Evolutionary conservation across 2,797 vertebrate species (phyloP).

Genomic region (Xyrichtys novacula): DNA sequence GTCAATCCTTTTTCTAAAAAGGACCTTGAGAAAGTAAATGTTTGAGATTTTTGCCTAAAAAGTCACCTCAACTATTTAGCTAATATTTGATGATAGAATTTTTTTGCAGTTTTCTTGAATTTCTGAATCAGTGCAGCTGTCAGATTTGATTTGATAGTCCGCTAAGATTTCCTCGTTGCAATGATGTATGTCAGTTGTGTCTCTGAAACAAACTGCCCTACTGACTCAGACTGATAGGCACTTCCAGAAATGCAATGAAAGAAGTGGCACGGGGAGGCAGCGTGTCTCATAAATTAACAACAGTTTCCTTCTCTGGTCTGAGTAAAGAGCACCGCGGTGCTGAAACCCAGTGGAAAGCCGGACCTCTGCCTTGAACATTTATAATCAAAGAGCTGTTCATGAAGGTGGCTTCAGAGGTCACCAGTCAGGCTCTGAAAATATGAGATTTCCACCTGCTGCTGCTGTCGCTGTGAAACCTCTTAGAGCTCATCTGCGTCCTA

Average conservation of each 20-base stretch:
- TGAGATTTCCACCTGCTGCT: constrained; percentile 59
- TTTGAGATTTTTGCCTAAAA: background rate
- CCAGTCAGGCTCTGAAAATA: constrained; percentile 40
- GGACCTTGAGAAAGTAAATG: too few relatives aligned
- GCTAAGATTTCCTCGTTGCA: background rate
- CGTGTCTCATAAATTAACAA: constrained; percentile 66
- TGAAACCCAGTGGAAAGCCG: constrained; percentile 38
- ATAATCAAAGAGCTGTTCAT: constrained; percentile 73
- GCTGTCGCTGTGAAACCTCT: constrained; percentile 10
- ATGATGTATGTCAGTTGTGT: background rate
- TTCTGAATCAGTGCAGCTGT: too few relatives aligned
- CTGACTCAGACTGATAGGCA: constrained; percentile 1
- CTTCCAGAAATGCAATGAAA: constrained; percentile 26
- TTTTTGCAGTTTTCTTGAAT: too few relatives aligned
- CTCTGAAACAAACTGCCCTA: background rate
- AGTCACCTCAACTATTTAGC: background rate
- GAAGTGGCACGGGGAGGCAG: constrained; percentile 34
- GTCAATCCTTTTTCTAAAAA: too few relatives aligned
- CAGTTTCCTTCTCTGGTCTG: constrained; percentile 38
- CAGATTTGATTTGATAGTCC: too few relatives aligned
- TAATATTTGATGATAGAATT: background rate
- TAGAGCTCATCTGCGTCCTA: constrained; percentile 5
- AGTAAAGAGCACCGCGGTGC: constrained; percentile 47
- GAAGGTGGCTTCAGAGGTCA: constrained; percentile 66
- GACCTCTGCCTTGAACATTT: constrained; percentile 63